These are phyloP conservation scores for Phengaris alcon DNA, from an alignment of 2,888 invertebrate species.

Conservation along the genomic window DNA sequence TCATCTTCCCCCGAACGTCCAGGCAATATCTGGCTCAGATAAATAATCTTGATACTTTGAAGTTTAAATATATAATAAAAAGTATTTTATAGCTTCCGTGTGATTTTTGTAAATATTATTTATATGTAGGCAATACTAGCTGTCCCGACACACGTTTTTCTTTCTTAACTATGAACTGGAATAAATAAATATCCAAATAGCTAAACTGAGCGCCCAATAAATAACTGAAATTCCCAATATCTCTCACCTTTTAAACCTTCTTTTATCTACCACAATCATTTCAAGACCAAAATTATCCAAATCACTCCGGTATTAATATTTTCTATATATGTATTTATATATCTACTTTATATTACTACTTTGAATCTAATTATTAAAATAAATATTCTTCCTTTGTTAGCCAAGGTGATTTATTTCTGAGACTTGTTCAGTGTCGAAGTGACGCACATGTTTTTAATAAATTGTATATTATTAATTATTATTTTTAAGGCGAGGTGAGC, in stretches of 20 bases:
- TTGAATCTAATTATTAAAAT: background rate
- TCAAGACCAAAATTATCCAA: too few species aligned
- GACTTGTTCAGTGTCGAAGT: background rate
- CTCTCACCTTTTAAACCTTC: too few species aligned
- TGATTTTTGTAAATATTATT: background rate
- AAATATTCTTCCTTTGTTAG: background rate
- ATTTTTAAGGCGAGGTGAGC: too few species aligned
- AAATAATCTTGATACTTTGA: slow-evolving; percentile 49
- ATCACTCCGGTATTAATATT: background rate
- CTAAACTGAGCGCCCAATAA: too few species aligned
- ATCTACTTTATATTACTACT: background rate
- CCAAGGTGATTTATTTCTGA: background rate
- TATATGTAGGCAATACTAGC: too few species aligned
- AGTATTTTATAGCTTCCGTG: background rate
- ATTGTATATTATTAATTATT: background rate
- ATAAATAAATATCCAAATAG: too few species aligned
- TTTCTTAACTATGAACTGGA: too few species aligned
- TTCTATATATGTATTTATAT: background rate
- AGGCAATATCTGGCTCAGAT: slow-evolving; percentile 43
- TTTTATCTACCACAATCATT: too few species aligned
- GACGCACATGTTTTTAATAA: background rate
- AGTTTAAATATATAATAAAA: background rate
- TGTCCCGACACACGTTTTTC: too few species aligned
- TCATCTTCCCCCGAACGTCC: slow-evolving; percentile 51
- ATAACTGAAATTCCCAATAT: too few species aligned